These are phyloP conservation scores for Sinopyrophorus schimmeli DNA, from an alignment of 2,888 invertebrate species.

Conservation along the genomic window DNA sequence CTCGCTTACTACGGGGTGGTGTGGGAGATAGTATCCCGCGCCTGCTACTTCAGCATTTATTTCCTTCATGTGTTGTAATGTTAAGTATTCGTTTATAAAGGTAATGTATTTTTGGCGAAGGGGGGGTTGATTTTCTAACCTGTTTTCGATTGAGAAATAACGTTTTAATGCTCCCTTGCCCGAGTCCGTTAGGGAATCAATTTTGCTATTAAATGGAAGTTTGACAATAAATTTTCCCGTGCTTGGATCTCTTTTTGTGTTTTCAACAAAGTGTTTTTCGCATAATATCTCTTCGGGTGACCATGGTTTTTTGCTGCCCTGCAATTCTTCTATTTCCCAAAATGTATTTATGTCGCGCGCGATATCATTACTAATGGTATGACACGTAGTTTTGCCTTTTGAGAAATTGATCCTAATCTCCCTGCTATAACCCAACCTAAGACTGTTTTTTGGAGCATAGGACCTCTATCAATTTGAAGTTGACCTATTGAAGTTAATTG, in stretches of 20 bases:
- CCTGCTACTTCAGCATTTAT: not conserved
- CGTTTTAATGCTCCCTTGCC: constrained; percentile 30
- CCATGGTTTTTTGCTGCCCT: not conserved
- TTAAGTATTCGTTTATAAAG: constrained; percentile 17
- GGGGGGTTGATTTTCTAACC: constrained; percentile 25
- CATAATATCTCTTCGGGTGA: constrained; percentile 30
- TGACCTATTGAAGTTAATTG: constrained; percentile 12
- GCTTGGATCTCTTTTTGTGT: constrained; percentile 27
- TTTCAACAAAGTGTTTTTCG: constrained; percentile 35
- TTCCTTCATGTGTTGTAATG: constrained; percentile 10
- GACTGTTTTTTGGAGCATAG: constrained; percentile 19
- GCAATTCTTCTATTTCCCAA: constrained; percentile 40
- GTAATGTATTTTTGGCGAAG: constrained; percentile 23
- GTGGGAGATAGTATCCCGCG: constrained; percentile 31
- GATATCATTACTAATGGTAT: not conserved
- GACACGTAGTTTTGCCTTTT: not conserved
- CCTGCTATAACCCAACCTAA: constrained; percentile 21
- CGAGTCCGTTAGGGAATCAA: constrained; percentile 31
- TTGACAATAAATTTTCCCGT: constrained; percentile 39
- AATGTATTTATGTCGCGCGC: constrained; percentile 28
- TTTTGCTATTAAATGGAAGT: constrained; percentile 34
- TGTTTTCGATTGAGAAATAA: constrained; percentile 32
- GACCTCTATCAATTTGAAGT: constrained; percentile 8
- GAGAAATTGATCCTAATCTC: too few relatives aligned
- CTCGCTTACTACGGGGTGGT: constrained; percentile 48